These are phyloP conservation scores for Lethenteron camtschaticum DNA, from an alignment of 2,113 vertebrate genomes.

Conservation along the genomic window DNA sequence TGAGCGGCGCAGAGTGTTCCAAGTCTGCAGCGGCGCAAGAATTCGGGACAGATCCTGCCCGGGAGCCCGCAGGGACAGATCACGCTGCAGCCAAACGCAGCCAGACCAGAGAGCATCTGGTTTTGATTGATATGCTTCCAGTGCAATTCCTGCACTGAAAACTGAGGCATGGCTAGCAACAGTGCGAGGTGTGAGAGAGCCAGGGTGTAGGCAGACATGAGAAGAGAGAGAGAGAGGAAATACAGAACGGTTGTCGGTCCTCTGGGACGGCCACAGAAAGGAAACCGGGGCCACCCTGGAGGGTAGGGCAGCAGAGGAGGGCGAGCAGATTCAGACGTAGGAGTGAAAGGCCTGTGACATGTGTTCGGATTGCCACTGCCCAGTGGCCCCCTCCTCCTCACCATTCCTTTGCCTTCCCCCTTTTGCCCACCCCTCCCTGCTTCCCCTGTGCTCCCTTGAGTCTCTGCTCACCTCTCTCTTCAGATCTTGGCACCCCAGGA, in stretches of 20 bases:
- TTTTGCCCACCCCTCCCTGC: neutral
- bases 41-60: too few species aligned
- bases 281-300: constrained; percentile 1
- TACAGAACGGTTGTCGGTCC: neutral
- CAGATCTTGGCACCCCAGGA: constrained; percentile 1
- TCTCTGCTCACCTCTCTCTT: constrained; percentile 3
- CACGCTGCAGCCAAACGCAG: neutral
- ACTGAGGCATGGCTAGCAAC: constrained; percentile 1
- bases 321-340: neutral
- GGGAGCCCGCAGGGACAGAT: constrained; percentile 3
- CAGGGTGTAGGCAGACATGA: neutral
- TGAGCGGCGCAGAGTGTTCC: too few species aligned
- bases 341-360: constrained; percentile 1
- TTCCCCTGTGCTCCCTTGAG: neutral
- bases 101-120: constrained; percentile 6
- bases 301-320: constrained; percentile 1
- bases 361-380: neutral
- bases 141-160: neutral
- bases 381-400: neutral
- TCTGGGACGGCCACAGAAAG: neutral
- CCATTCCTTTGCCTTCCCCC: neutral
- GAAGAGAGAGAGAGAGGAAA: neutral
- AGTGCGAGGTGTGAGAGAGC: neutral
- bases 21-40: too few species aligned
- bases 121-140: constrained; percentile 3